These are phyloP conservation scores for Syrmaticus mikado DNA, from an alignment of 2,113 vertebrate genomes.

Conservation along the genomic window DNA sequence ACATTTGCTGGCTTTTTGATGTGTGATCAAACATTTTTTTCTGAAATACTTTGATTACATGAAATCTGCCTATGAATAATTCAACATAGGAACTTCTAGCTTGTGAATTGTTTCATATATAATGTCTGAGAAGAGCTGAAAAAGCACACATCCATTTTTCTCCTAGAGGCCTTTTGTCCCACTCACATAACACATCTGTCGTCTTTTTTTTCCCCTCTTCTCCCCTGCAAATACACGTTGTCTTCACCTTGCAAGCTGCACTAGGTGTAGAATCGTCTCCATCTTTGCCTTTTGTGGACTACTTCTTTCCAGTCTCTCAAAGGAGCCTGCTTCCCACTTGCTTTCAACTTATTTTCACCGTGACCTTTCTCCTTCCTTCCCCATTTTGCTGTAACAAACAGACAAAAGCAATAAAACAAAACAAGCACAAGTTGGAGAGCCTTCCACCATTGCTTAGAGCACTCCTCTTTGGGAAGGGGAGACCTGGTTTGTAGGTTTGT, in stretches of 20 bases:
- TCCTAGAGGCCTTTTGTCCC: neutral
- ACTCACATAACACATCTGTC: neutral
- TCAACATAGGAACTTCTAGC: neutral
- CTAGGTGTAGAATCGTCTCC: neutral
- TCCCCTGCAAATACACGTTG: neutral
- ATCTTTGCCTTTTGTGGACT: neutral
- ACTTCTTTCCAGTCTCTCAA: neutral
- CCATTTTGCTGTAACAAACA: neutral
- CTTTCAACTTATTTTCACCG: neutral
- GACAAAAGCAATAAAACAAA: neutral
- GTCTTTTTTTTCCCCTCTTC: neutral
- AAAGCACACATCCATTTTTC: neutral
- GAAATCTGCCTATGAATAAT: constrained; percentile 26
- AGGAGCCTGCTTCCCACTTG: neutral
- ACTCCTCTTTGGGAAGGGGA: neutral
- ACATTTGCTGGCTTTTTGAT: constrained; percentile 19
- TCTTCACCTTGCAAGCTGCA: neutral
- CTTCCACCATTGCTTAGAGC: neutral
- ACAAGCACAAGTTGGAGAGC: neutral
- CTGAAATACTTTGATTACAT: constrained; percentile 6
- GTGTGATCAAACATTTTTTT: neutral
- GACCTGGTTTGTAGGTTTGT: neutral
- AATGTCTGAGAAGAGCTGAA: neutral
- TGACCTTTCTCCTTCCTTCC: neutral
- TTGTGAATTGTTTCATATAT: neutral